Percentiles rank a stretch among this genome's conserved stretches.
These are phyloP conservation scores for Drosophila setosimentum DNA, from an alignment of 2,888 invertebrate species.

Conservation along the genomic window DNA sequence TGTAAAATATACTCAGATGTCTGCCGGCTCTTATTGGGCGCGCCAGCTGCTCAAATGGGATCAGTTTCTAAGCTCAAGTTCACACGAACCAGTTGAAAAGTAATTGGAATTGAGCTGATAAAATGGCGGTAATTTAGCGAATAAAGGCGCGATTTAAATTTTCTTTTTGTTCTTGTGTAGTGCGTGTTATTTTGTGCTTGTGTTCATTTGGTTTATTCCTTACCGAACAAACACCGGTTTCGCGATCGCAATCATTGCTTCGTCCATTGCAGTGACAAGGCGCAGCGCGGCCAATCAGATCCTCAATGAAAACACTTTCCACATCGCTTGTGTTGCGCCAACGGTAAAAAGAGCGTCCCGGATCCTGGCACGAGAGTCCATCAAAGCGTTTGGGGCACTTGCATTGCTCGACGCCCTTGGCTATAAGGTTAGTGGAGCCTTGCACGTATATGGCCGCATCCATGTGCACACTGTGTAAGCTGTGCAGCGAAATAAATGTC, in stretches of 20 bases:
- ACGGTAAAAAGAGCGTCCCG: conserved; percentile 92
- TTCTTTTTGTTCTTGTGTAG: not conserved
- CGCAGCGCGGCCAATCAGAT: conserved; percentile 91
- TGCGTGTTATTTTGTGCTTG: not conserved
- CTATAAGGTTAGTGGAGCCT: conserved; percentile 89
- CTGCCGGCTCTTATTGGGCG: not conserved
- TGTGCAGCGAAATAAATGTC: conserved; percentile 76
- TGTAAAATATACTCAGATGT: not conserved
- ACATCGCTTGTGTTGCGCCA: conserved; percentile 88
- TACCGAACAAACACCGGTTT: conserved; percentile 94
- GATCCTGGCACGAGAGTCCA: conserved; percentile 96
- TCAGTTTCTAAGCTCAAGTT: not conserved
- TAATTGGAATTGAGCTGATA: not conserved
- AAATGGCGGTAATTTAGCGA: not conserved
- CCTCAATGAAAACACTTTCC: conserved; percentile 90
- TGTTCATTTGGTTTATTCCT: conserved; percentile 64
- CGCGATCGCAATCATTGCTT: conserved; percentile 91
- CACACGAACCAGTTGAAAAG: not conserved
- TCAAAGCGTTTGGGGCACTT: conserved; percentile 92
- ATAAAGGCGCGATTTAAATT: not conserved
- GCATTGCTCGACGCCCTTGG: conserved; percentile 94
- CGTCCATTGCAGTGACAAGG: conserved; percentile 94
- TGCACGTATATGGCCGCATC: conserved; percentile 92
- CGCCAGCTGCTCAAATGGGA: not conserved
- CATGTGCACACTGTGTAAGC: conserved; percentile 91